Evolutionary conservation across 2,113 vertebrate genomes (phyloP).

Genomic region (Orientallactaga bullata): DNA sequence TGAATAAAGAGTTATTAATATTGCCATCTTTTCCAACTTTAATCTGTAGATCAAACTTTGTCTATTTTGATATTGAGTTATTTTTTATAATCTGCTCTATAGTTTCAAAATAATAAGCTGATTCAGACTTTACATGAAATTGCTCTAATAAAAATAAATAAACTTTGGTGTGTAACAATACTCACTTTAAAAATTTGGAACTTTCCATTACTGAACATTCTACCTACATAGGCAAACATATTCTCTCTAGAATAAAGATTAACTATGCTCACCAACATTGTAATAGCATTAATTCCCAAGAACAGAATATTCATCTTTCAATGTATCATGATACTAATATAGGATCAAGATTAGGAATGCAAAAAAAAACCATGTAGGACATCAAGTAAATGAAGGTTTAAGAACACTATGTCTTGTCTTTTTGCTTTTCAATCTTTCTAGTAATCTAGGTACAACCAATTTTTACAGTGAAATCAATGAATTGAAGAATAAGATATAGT

Average conservation of each 20-base stretch:
- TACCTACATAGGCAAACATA: slow-evolving; percentile 25
- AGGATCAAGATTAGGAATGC: slow-evolving; percentile 40
- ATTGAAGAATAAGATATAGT: slow-evolving; percentile 6
- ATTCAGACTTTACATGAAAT: slow-evolving; percentile 78
- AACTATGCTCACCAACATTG: background rate
- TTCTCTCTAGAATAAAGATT: too few species aligned
- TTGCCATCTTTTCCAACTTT: slow-evolving; percentile 52
- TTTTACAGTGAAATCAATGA: slow-evolving; percentile 10
- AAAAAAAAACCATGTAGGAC: slow-evolving; percentile 9
- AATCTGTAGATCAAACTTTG: slow-evolving; percentile 37
- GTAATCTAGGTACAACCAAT: slow-evolving; percentile 38
- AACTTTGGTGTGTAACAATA: slow-evolving; percentile 63
- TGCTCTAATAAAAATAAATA: slow-evolving; percentile 81
- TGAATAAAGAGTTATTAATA: slow-evolving; percentile 57
- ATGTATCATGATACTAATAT: slow-evolving; percentile 36
- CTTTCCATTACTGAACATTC: slow-evolving; percentile 7
- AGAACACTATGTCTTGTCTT: slow-evolving; percentile 2
- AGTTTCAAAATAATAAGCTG: slow-evolving; percentile 74
- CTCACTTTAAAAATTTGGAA: slow-evolving; percentile 63
- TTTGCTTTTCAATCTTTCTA: slow-evolving; percentile 49
- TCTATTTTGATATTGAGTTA: slow-evolving; percentile 72
- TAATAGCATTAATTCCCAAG: slow-evolving; percentile 42
- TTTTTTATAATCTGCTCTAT: slow-evolving; percentile 72
- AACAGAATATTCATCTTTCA: slow-evolving; percentile 52
- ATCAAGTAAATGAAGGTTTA: slow-evolving; percentile 38